Evolutionary conservation across 2,797 vertebrate genomes (phyloP).

Genomic region (Emydoidea blandingii): DNA sequence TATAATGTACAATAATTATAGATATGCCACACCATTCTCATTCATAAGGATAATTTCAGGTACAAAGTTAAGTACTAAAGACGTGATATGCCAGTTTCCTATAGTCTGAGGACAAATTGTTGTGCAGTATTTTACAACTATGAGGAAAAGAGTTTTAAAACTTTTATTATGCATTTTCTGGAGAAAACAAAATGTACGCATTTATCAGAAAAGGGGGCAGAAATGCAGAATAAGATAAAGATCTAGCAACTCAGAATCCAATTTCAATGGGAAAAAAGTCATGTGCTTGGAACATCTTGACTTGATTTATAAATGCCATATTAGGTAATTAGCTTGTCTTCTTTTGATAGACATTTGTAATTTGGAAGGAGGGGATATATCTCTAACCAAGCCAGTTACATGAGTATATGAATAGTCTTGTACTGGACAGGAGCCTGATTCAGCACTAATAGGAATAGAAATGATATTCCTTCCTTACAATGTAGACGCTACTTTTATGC

Average conservation of each 20-base stretch:
- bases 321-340: not conserved
- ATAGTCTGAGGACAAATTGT: not conserved
- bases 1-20: not conserved
- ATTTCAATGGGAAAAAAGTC: not conserved
- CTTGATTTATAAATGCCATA: not conserved
- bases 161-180: not conserved
- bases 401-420: not conserved
- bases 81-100: not conserved
- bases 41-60: constrained; percentile 20
- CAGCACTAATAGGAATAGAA: not conserved
- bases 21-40: not conserved
- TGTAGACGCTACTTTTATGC: not conserved
- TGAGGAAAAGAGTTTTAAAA: not conserved
- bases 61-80: not conserved
- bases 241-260: not conserved
- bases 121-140: not conserved
- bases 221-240: not conserved
- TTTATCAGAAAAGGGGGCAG: not conserved
- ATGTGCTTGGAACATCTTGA: not conserved
- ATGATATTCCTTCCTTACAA: not conserved
- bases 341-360: not conserved
- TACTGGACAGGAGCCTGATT: not conserved
- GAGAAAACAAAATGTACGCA: not conserved
- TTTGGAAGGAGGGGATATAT: not conserved
- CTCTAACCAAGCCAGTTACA: not conserved